Base-by-base conservation (phyloP, 2,113 vertebrate species). In the Pseudorectes ferrugineus region DNA sequence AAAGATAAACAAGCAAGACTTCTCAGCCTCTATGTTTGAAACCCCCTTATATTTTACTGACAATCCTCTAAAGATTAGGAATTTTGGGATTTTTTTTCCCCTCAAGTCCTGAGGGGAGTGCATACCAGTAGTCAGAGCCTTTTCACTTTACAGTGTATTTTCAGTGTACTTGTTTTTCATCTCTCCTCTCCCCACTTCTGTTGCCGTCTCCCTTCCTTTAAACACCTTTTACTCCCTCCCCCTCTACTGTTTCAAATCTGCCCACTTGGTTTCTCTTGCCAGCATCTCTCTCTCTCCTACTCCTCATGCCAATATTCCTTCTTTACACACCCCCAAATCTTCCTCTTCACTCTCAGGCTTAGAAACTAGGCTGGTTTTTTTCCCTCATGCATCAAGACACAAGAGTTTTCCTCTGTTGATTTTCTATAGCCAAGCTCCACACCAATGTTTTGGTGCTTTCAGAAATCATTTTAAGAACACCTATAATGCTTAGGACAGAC, bases 201-300 rank as follows among this genome's bases (percentile, higher is more conserved):
- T 33, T 85, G 72, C 88, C 85, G 65, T 78, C 35, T 83, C 46
- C 75, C 43, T 91, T 85, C 36, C 73, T 81, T 81, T 31, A 80
- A 85, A 82, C 71, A 88, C 38, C 54, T 94, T 85, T 85, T 75
- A 65, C 73, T 94, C 25, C 46, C 59, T 84, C 88, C 83, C 36
- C 62, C 73, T 73, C 52, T 54, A 57, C 71, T 73, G 77, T 86
- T 94, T 89, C 54, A 78, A 91, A 93, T 88, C 77, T 95, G 61
- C 94, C 96, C 84, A 96, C 91, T 95, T 70, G 26, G 71, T 89
- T 95, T 94, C 54, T 88, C 36, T 94, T 85, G 46, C 87, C 83
- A 95, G 67, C 49, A 89, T 61, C 40, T 92, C 45, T 94, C 70
- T 92, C 48, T 79, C 77, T 84, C 92, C 94, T 62, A 94, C 93